phyloP scores from a whole-genome alignment of 2,888 invertebrate species.

The Cantharis flavilabris region DNA sequence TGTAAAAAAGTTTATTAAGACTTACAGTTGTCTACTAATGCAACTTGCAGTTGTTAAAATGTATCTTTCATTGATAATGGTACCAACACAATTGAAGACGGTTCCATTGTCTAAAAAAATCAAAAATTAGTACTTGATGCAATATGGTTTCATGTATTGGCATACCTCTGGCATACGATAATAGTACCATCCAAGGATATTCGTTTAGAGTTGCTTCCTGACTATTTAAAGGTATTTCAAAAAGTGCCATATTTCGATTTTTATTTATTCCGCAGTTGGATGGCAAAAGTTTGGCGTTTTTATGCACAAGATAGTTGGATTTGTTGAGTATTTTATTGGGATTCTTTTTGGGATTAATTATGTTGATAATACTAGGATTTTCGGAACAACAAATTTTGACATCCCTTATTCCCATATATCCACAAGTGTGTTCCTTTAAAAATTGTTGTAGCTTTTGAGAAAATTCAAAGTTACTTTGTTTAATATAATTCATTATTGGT shows the following conservation, averaged over 20 bases:
- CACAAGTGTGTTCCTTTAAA: background rate
- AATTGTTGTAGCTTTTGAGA: background rate
- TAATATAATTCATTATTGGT: slow-evolving; percentile 17
- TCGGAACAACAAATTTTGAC: slow-evolving; percentile 1
- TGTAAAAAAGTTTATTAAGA: slow-evolving; percentile 39
- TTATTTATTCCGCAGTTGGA: background rate
- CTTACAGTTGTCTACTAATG: slow-evolving; percentile 46
- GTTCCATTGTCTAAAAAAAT: background rate
- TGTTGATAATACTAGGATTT: background rate
- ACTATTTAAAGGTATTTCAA: slow-evolving; percentile 50
- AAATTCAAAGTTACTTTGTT: background rate
- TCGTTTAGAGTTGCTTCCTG: slow-evolving; percentile 64
- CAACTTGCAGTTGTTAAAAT: slow-evolving; percentile 67
- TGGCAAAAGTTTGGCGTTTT: slow-evolving; percentile 1
- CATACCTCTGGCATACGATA: slow-evolving; percentile 59
- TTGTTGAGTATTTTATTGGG: background rate
- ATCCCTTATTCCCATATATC: background rate
- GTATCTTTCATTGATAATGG: slow-evolving; percentile 60
- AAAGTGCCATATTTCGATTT: background rate
- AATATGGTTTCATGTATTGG: background rate
- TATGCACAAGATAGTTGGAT: background rate
- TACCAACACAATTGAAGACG: slow-evolving; percentile 55
- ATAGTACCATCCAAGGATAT: slow-evolving; percentile 77
- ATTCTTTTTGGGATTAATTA: background rate
- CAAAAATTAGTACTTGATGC: background rate